Evolutionary conservation across 1,140 invertebrate genomes (phyloP), one percentile per base, ranked within the genome.

Genomic region (Leguminivora glycinivorella): DNA sequence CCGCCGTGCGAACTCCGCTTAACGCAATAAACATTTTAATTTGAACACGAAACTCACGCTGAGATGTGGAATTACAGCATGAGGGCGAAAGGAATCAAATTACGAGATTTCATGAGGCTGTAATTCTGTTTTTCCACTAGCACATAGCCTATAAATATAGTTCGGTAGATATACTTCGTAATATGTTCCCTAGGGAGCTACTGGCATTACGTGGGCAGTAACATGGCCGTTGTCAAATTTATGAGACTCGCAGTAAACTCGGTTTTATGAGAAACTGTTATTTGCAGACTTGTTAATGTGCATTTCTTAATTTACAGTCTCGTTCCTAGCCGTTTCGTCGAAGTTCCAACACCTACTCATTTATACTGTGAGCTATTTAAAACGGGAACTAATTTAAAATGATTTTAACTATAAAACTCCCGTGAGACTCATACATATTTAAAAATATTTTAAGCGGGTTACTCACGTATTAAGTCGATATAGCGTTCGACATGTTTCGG

Each of bases 1-100:
- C 78, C 79, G 83, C 82, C 86, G 86, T 88, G 87, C 87, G 85
- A 89, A 89, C 81, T 84, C 79, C 78, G 82, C 83, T 84, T 87
- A 91, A 91, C 82, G 87, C 83, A 89, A 91, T 91, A 91, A 90
- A 91, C 88, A 86, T 88, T 91, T 90, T 91, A 91, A 91, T 90
- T 89, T 90, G 86, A 77, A 87, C 87, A 83, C 86, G 85, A 90
- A 90, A 84, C 85, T 89, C 89, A 89, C 81, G 89, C 89, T 90
- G 88, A 82, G 89, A 87, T 85, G 84, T 75, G 72, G 86, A 87
- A 89, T 91, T 88, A 85, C 84, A 67, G 75, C 76, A 63, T 56
- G 83, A 79, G 79, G 82, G 83, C 83, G 82, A 77, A 78, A 77
- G 74, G 78, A 87, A 90, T 90, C 79, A 72, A 84, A 84, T 88